Base-by-base conservation (phyloP, 2,113 vertebrate genomes). In the Pteruthius melanotis region DNA sequence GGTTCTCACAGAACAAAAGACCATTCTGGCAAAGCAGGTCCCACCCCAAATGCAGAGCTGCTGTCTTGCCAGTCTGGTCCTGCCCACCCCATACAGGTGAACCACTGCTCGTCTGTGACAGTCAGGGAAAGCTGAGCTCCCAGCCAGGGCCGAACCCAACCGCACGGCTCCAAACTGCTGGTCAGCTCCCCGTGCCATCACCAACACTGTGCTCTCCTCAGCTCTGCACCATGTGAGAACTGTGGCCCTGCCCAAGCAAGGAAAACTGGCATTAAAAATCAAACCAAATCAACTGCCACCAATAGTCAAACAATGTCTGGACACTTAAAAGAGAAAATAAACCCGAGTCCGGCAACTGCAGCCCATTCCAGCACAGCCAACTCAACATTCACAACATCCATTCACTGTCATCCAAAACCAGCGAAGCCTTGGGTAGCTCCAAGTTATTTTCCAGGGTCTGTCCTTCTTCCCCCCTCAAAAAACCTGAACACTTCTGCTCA, bases 81-180 rank as follows among this genome's bases (percentile, higher is more conserved):
- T 84, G 93, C 80, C 50, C 18, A 42, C 33, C 47, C 35, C 0
- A 3, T 0, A 1, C 77, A 63, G 42, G 19, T 49, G 54, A 76
- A 66, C 31, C 57, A 24, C 3, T 6, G 47, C 50, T 53, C 2
- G 0, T 21, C 23, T 33, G 18, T 21, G 64, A 54, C 27, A 57
- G 59, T 42, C 44, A 39, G 3, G 0, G 47, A 81, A 66, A 81
- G 26, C 59, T 42, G 57, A 92, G 49, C 37, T 39, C 79, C 24
- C 60, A 52, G 1, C 17, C 40, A 21, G 3, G 6, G 20, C 31
- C 83, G 23, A 35, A 76, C 28, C 49, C 42, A 44, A 44, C 15
- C 13, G 16, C 42, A 42, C 0, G 0, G 49, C 47, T 75, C 72
- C 21, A 19, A 64, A 47, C 19, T 0, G 0, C 78, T 0, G 2